These are phyloP conservation scores for Drosophila barbarae DNA, from an alignment of 2,888 invertebrate genomes.

Conservation along the genomic window DNA sequence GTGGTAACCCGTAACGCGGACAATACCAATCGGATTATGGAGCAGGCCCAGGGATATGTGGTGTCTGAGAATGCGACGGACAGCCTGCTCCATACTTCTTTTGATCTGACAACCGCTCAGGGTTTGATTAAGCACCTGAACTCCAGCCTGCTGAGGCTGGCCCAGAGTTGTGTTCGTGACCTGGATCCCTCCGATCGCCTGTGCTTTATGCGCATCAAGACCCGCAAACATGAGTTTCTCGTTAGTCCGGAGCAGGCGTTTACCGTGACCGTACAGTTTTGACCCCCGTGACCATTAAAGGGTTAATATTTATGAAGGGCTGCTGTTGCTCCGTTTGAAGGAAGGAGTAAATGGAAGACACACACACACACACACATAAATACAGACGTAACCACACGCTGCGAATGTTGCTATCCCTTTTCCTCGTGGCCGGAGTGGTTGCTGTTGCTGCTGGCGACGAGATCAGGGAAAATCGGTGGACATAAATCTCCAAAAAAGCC, in stretches of 20 bases:
- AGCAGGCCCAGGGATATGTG: slow-evolving; percentile 32
- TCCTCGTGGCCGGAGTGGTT: background rate
- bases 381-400: background rate
- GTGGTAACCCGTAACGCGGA: slow-evolving; percentile 25
- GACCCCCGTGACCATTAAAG: background rate
- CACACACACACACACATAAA: background rate
- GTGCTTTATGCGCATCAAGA: slow-evolving; percentile 35
- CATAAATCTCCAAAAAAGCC: slow-evolving; percentile 50
- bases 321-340: background rate
- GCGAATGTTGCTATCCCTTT: background rate
- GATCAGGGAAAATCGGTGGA: slow-evolving; percentile 38
- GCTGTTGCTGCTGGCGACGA: slow-evolving; percentile 11
- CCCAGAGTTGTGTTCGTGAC: slow-evolving; percentile 38
- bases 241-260: slow-evolving; percentile 33
- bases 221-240: slow-evolving; percentile 36
- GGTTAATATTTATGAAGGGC: slow-evolving; percentile 2
- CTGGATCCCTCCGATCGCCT: slow-evolving; percentile 30
- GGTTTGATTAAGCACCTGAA: slow-evolving; percentile 33
- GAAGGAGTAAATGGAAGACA: background rate
- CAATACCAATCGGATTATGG: slow-evolving; percentile 30
- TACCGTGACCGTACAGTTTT: slow-evolving; percentile 32
- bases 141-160: slow-evolving; percentile 27
- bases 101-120: slow-evolving; percentile 39
- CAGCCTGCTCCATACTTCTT: slow-evolving; percentile 33
- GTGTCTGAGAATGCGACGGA: slow-evolving; percentile 29